These are phyloP conservation scores for Passer domesticus DNA, from an alignment of 2,113 vertebrate genomes.

Conservation along the genomic window DNA sequence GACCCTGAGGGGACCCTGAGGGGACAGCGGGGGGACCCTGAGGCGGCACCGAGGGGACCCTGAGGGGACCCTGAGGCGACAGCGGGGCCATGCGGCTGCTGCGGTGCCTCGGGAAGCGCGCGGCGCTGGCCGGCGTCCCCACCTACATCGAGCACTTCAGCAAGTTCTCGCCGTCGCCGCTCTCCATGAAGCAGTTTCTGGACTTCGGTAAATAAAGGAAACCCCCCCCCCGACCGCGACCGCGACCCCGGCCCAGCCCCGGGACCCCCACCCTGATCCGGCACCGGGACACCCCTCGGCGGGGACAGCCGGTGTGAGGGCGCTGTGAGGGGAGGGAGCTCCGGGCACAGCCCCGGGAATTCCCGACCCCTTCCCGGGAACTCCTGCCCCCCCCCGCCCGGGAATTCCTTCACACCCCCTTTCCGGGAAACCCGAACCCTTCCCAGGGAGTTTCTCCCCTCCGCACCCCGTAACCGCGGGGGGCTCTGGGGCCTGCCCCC, in stretches of 20 bases:
- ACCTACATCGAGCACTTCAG: not conserved
- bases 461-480: too few relatives aligned
- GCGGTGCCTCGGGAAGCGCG: not conserved
- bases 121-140: not conserved
- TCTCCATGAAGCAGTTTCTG: not conserved
- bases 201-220: not conserved
- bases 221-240: too few relatives aligned
- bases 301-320: too few relatives aligned
- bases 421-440: too few relatives aligned
- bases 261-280: too few relatives aligned
- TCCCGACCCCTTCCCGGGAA: not conserved
- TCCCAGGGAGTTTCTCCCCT: too few relatives aligned
- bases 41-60: not conserved
- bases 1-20: not conserved
- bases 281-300: too few relatives aligned
- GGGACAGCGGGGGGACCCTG: fast-evolving
- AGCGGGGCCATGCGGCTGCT: not conserved
- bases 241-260: too few relatives aligned
- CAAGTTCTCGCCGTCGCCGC: not conserved
- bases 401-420: not conserved
- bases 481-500: too few relatives aligned
- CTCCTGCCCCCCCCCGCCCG: not conserved
- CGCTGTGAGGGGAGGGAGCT: not conserved
- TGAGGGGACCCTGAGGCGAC: not conserved
- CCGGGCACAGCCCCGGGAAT: not conserved